phyloP scores from a whole-genome alignment of 2,888 invertebrate genomes.

The Phyllotreta cruciferae region DNA sequence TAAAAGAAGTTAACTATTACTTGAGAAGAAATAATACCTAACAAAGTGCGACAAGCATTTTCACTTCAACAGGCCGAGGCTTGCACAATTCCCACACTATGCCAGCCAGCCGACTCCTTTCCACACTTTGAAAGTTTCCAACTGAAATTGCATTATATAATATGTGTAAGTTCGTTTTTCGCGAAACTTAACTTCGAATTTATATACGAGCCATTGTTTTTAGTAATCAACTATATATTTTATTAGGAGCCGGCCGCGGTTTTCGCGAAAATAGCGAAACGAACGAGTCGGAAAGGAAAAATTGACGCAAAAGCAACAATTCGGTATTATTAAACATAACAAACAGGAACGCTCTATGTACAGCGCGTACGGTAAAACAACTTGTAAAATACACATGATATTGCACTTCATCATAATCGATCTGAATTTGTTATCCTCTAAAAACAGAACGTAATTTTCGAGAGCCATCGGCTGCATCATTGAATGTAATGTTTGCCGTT shows the following conservation, averaged over 20 bases:
- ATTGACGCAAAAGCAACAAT: slow-evolving; percentile 5
- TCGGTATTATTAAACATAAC: slow-evolving; percentile 6
- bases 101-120: slow-evolving; percentile 40
- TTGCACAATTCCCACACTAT: slow-evolving; percentile 48
- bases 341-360: slow-evolving; percentile 1
- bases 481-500: not conserved
- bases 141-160: slow-evolving; percentile 14
- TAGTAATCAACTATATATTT: too few species aligned
- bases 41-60: slow-evolving; percentile 50
- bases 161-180: too few species aligned
- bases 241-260: not conserved
- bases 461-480: slow-evolving; percentile 10
- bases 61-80: slow-evolving; percentile 50
- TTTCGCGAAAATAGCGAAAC: not conserved
- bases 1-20: too few species aligned
- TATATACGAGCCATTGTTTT: too few species aligned
- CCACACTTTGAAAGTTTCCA: slow-evolving; percentile 35
- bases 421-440: slow-evolving; percentile 2
- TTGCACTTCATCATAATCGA: slow-evolving; percentile 12
- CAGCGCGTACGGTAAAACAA: slow-evolving; percentile 3
- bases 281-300: not conserved
- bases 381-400: slow-evolving; percentile 12
- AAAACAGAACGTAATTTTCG: slow-evolving; percentile 14
- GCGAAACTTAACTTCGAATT: too few species aligned
- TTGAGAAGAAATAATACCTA: too few species aligned